Conservation (phyloP, 2,797 vertebrate genomes). For the Dendrocincla fuliginosa region DNA sequence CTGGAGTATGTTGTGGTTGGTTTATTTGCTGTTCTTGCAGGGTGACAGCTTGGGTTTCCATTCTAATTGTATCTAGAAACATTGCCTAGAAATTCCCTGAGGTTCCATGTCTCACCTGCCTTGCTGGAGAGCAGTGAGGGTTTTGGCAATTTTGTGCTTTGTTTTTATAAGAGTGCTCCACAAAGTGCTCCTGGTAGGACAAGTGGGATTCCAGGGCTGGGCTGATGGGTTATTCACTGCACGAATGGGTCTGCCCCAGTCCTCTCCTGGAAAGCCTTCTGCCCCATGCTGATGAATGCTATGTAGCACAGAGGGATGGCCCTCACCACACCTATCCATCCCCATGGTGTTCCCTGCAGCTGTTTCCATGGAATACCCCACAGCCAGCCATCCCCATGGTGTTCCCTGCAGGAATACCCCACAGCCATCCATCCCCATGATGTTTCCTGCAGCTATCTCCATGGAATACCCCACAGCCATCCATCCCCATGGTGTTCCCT, state of each 20-base stretch:
- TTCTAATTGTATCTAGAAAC: not conserved
- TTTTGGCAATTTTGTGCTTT: not conserved
- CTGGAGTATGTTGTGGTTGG: not conserved
- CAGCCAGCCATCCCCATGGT: not conserved
- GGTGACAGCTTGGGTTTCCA: not conserved
- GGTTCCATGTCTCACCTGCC: not conserved
- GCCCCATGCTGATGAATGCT: rapidly evolving
- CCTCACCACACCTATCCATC: not conserved
- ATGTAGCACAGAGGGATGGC: not conserved
- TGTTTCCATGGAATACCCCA: not conserved
- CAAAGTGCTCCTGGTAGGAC: not conserved
- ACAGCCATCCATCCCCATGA: too few relatives aligned
- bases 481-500: too few relatives aligned
- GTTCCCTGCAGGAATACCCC: not conserved
- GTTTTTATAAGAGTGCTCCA: not conserved
- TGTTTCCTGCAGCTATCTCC: too few relatives aligned
- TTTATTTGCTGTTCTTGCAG: not conserved
- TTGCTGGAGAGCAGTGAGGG: not conserved
- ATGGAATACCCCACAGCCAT: too few relatives aligned
- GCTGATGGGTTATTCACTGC: not conserved
- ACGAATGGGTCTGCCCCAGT: not conserved
- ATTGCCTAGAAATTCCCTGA: not conserved
- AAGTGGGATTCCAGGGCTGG: not conserved
- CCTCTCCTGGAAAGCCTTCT: not conserved
- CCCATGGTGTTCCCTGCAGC: not conserved